Conservation (phyloP, 2,888 invertebrate species). For the Phorcus lineatus region DNA sequence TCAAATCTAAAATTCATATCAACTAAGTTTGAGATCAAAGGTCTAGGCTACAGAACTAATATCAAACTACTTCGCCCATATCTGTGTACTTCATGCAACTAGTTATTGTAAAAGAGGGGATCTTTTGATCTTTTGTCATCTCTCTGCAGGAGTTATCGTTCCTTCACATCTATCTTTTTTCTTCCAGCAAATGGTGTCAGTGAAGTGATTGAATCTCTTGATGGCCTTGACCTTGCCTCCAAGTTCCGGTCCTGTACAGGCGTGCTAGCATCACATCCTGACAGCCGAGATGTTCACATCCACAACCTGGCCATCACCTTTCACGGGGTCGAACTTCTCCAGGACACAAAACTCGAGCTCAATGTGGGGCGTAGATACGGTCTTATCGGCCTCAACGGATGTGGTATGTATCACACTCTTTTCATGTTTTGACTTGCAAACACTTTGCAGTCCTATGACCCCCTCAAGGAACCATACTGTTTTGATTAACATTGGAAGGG, state of each 20-base stretch:
- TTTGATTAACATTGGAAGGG: no score
- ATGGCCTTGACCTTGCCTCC: constrained; percentile 89
- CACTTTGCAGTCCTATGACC: background rate
- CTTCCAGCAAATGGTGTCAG: constrained; percentile 37
- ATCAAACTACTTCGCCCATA: no score
- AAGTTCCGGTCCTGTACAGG: constrained; percentile 85
- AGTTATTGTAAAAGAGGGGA: no score
- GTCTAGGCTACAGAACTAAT: no score
- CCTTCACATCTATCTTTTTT: no score
- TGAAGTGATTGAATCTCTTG: constrained; percentile 88
- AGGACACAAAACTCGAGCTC: constrained; percentile 96
- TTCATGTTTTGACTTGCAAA: background rate
- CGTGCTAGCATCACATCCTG: constrained; percentile 93
- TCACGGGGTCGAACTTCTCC: constrained; percentile 96
- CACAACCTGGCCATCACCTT: constrained; percentile 97
- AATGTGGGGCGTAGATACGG: constrained; percentile 98
- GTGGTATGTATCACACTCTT: constrained; percentile 83
- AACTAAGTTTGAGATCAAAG: no score
- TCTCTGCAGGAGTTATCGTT: no score
- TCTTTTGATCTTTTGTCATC: no score
- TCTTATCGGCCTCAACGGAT: constrained; percentile 96
- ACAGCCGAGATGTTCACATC: constrained; percentile 96
- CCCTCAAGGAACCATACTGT: no score
- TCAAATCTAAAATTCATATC: no score
- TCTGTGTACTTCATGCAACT: no score